Evolutionary conservation across 2,888 invertebrate species (phyloP).

Genomic region (Cylindroiulus punctatus): DNA sequence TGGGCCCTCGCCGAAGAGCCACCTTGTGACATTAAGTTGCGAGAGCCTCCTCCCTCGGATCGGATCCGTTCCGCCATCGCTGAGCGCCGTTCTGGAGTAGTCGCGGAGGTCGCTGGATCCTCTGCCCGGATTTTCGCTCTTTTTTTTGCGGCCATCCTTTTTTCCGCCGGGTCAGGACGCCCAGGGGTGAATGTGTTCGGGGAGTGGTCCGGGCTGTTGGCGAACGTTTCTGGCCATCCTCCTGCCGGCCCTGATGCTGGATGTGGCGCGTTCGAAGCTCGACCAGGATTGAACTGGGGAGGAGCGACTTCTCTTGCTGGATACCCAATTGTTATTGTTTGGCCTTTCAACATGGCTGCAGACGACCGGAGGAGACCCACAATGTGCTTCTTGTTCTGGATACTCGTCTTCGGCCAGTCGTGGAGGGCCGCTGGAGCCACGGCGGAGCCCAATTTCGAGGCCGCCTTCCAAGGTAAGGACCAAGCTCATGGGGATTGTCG

Average conservation of each 20-base stretch:
- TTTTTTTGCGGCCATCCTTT: not conserved
- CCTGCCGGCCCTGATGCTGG: not conserved
- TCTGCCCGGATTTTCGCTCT: not conserved
- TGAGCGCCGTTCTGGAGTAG: not conserved
- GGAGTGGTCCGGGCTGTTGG: not conserved
- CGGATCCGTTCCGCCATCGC: not conserved
- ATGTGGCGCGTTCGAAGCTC: constrained; percentile 19
- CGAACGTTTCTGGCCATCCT: constrained; percentile 17
- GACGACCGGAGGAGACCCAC: constrained; percentile 12
- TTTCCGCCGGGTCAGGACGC: not conserved
- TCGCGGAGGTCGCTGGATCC: constrained; percentile 1
- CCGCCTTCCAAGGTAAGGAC: constrained; percentile 12
- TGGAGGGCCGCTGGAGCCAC: not conserved
- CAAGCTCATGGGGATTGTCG: not conserved
- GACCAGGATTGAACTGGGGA: constrained; percentile 22
- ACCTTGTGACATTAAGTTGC: constrained; percentile 1
- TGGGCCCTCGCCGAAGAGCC: not conserved
- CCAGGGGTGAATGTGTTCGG: not conserved
- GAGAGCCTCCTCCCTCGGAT: not conserved
- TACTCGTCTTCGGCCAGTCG: not conserved
- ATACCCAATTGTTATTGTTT: constrained; percentile 38
- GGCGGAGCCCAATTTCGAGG: not conserved
- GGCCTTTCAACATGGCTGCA: constrained; percentile 42
- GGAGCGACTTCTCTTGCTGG: constrained; percentile 2
- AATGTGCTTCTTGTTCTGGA: constrained; percentile 21